Conservation (phyloP, 1,140 invertebrate species). For the Drosophila santomea region DNA sequence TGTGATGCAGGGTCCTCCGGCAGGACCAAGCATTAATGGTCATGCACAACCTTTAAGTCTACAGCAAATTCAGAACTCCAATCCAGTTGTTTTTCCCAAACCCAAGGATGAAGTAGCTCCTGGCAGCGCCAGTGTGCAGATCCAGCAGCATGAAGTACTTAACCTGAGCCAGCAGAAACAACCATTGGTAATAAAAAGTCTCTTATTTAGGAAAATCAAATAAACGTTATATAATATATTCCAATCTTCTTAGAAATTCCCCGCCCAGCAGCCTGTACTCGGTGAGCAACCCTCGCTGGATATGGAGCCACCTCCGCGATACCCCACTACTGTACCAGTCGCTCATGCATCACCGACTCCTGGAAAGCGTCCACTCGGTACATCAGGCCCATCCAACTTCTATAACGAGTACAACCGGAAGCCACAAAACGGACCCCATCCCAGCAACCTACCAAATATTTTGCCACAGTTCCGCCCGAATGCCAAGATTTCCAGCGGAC, state of each 20-base stretch:
- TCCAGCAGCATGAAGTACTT: conserved; percentile 80
- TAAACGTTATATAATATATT: not conserved
- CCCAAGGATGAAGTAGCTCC: conserved; percentile 43
- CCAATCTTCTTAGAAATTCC: conserved; percentile 56
- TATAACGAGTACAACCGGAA: conserved; percentile 84
- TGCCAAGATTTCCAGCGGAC: conserved; percentile 86
- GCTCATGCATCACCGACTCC: conserved; percentile 56
- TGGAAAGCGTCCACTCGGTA: conserved; percentile 59
- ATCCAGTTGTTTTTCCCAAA: conserved; percentile 78
- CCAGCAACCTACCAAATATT: conserved; percentile 88
- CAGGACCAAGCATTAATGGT: conserved; percentile 67
- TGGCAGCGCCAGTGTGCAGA: conserved; percentile 57
- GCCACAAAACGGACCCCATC: conserved; percentile 78
- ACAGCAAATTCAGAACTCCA: conserved; percentile 72
- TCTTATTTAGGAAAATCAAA: not conserved
- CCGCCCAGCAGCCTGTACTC: conserved; percentile 43
- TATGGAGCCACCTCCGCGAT: conserved; percentile 77
- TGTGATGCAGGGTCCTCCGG: conserved; percentile 42
- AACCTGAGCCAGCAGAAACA: conserved; percentile 73
- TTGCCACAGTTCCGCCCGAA: conserved; percentile 90
- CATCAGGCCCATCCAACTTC: conserved; percentile 75
- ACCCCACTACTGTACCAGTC: conserved; percentile 43
- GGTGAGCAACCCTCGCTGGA: conserved; percentile 58
- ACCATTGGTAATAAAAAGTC: conserved; percentile 56
- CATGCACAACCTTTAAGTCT: conserved; percentile 79